Evolutionary conservation across 2,113 vertebrate species (phyloP).

Genomic region (Chaetops frenatus): DNA sequence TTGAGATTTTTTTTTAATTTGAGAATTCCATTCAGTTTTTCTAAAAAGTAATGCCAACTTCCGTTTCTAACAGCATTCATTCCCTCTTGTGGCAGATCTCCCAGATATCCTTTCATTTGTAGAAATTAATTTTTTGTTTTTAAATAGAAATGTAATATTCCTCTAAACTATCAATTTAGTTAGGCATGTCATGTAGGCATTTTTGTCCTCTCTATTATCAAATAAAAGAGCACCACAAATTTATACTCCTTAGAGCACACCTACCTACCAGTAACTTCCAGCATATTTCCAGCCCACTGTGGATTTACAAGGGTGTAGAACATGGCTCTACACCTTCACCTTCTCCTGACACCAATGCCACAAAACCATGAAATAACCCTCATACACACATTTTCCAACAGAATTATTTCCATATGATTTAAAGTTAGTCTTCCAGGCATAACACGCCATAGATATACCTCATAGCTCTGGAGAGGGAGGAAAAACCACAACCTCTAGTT

Average conservation of each 20-base stretch:
- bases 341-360: not conserved
- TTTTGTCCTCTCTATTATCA: not conserved
- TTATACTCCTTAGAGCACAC: not conserved
- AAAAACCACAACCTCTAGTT: not conserved
- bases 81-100: not conserved
- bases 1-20: not conserved
- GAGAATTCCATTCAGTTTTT: not conserved
- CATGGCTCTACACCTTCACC: not conserved
- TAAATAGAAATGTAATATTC: not conserved
- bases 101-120: not conserved
- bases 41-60: not conserved
- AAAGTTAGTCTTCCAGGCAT: not conserved
- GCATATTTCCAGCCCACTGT: not conserved
- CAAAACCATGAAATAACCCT: not conserved
- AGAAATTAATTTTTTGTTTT: not conserved
- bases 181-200: not conserved
- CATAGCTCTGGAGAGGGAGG: not conserved
- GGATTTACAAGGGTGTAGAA: not conserved
- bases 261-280: not conserved
- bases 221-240: not conserved
- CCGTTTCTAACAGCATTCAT: accelerated
- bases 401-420: not conserved
- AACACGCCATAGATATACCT: not conserved
- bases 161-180: not conserved
- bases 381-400: not conserved